Evolutionary conservation across 2,113 vertebrate genomes (phyloP).

Genomic region (Brachypteracias leptosomus): DNA sequence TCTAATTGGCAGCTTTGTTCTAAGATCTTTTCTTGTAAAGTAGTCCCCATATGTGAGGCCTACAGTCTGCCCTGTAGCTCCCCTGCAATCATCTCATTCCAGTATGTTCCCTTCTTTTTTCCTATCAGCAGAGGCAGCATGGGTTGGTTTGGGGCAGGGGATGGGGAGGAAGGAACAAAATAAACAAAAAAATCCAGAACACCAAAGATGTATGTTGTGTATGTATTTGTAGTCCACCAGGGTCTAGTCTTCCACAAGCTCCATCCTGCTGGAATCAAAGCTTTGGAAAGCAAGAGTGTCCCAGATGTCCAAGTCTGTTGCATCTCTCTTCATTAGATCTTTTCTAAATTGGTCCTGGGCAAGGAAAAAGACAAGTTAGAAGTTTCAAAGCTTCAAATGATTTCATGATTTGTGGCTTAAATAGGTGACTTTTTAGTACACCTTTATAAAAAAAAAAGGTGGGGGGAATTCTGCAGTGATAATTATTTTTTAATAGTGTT

Average conservation of each 20-base stretch:
- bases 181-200: not conserved
- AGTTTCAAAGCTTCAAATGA: not conserved
- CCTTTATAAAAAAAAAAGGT: not conserved
- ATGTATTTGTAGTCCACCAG: conserved; percentile 28
- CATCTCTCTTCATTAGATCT: not conserved
- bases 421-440: not conserved
- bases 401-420: not conserved
- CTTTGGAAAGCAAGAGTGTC: conserved; percentile 10
- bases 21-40: not conserved
- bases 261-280: conserved; percentile 42
- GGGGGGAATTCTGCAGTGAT: not conserved
- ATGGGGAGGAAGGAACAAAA: not conserved
- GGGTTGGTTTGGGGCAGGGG: not conserved
- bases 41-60: not conserved
- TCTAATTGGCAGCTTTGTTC: conserved; percentile 6
- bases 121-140: not conserved
- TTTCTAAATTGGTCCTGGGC: conserved; percentile 18
- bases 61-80: not conserved
- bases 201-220: not conserved
- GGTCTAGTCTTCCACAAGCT: not conserved
- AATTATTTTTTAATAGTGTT: not conserved
- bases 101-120: not conserved
- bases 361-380: not conserved
- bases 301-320: not conserved
- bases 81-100: not conserved